Conservation (phyloP, 2,797 vertebrate species). For the Botia kubotai region DNA sequence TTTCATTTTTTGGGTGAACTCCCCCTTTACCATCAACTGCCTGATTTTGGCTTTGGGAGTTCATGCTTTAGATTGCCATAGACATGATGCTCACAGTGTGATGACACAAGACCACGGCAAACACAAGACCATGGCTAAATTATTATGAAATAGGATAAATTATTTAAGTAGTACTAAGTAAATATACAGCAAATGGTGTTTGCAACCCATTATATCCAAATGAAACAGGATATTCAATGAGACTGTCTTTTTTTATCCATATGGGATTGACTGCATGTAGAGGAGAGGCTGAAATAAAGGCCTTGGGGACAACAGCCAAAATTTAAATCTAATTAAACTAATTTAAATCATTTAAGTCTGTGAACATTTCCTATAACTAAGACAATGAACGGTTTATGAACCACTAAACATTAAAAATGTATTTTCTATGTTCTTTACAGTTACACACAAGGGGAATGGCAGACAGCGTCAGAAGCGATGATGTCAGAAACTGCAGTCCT, state of each 20-base stretch:
- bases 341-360: not conserved
- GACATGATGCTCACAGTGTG: not conserved
- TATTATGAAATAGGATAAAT: too few relatives aligned
- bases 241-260: too few relatives aligned
- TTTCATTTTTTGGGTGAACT: not conserved
- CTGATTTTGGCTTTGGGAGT: not conserved
- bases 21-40: not conserved
- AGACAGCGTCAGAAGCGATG: conserved; percentile 69
- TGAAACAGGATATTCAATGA: too few relatives aligned
- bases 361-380: not conserved
- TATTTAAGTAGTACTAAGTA: too few relatives aligned
- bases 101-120: not conserved
- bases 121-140: not conserved
- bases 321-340: not conserved
- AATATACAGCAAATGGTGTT: too few relatives aligned
- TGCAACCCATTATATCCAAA: too few relatives aligned
- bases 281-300: too few relatives aligned
- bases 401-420: not conserved
- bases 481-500: conserved; percentile 83
- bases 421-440: conserved; percentile 62
- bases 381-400: not conserved
- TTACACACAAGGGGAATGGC: conserved; percentile 78
- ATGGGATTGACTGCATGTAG: too few relatives aligned
- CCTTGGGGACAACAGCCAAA: too few relatives aligned
- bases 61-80: too few relatives aligned